These are phyloP conservation scores for Crocallis elinguaria DNA, from an alignment of 2,888 invertebrate species.

Conservation along the genomic window DNA sequence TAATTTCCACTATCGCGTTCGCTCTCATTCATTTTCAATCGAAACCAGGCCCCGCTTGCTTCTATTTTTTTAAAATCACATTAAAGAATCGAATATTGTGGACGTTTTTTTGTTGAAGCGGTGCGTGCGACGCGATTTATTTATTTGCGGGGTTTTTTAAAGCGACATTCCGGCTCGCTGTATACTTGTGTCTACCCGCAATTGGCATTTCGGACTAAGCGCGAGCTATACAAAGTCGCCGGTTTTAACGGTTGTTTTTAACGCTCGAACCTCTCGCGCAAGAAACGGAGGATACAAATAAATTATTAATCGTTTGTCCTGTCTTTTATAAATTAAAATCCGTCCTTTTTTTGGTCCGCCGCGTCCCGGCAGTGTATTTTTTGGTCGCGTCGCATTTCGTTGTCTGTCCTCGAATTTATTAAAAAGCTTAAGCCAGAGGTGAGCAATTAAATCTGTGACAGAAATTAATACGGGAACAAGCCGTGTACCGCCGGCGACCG, in stretches of 20 bases:
- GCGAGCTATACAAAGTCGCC: slow-evolving; percentile 82
- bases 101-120: slow-evolving; percentile 76
- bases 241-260: slow-evolving; percentile 85
- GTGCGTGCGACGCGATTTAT: slow-evolving; percentile 84
- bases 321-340: slow-evolving; percentile 85
- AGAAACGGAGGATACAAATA: slow-evolving; percentile 83
- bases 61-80: slow-evolving; percentile 83
- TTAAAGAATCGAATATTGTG: slow-evolving; percentile 84
- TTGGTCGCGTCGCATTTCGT: slow-evolving; percentile 75
- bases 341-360: slow-evolving; percentile 75
- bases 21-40: slow-evolving; percentile 85
- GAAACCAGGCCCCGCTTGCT: slow-evolving; percentile 77
- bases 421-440: slow-evolving; percentile 80
- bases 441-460: slow-evolving; percentile 82
- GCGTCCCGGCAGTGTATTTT: slow-evolving; percentile 68
- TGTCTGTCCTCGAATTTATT: slow-evolving; percentile 82
- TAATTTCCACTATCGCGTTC: slow-evolving; percentile 85
- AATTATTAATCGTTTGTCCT: slow-evolving; percentile 86
- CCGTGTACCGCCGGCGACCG: slow-evolving; percentile 56
- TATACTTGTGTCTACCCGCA: slow-evolving; percentile 85
- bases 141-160: slow-evolving; percentile 83
- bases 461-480: slow-evolving; percentile 78
- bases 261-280: slow-evolving; percentile 78
- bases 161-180: slow-evolving; percentile 83
- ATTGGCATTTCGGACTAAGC: slow-evolving; percentile 84